Evolutionary conservation across 2,888 invertebrate genomes (phyloP).

Genomic region (Eupithecia subumbrata): DNA sequence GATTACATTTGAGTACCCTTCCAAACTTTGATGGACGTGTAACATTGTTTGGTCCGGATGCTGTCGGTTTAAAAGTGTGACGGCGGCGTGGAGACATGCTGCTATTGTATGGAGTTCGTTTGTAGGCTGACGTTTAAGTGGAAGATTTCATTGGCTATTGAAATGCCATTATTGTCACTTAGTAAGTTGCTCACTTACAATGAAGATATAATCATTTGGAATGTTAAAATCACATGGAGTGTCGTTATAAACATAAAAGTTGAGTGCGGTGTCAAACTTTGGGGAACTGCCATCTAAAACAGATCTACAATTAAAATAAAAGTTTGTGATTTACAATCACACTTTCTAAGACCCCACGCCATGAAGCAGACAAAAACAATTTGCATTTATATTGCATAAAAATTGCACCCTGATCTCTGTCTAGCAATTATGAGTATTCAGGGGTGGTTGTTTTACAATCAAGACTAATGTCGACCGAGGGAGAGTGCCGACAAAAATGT

Average conservation of each 20-base stretch:
- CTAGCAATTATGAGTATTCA: conserved; percentile 67
- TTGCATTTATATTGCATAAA: conserved; percentile 77
- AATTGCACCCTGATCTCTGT: conserved; percentile 60
- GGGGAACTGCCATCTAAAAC: neutral
- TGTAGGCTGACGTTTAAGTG: conserved; percentile 1
- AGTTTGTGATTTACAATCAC: conserved; percentile 17
- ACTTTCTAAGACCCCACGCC: conserved; percentile 21
- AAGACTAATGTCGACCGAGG: conserved; percentile 57
- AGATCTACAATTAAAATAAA: conserved; percentile 6
- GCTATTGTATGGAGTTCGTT: conserved; percentile 18
- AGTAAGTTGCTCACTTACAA: neutral
- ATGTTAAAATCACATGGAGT: neutral
- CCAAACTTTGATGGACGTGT: conserved; percentile 80
- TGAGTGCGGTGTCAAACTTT: neutral
- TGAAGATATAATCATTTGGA: neutral
- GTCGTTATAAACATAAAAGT: neutral
- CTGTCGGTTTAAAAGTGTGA: conserved; percentile 55
- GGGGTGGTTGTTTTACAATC: conserved; percentile 65
- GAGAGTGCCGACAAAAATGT: conserved; percentile 60
- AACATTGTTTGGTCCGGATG: conserved; percentile 67
- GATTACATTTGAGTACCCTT: conserved; percentile 77
- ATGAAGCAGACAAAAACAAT: conserved; percentile 48
- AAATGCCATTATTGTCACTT: conserved; percentile 6
- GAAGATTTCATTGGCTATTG: conserved; percentile 26
- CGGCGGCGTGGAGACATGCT: conserved; percentile 31